Evolutionary conservation across 2,797 vertebrate species (phyloP).

Genomic region (Alca torda): DNA sequence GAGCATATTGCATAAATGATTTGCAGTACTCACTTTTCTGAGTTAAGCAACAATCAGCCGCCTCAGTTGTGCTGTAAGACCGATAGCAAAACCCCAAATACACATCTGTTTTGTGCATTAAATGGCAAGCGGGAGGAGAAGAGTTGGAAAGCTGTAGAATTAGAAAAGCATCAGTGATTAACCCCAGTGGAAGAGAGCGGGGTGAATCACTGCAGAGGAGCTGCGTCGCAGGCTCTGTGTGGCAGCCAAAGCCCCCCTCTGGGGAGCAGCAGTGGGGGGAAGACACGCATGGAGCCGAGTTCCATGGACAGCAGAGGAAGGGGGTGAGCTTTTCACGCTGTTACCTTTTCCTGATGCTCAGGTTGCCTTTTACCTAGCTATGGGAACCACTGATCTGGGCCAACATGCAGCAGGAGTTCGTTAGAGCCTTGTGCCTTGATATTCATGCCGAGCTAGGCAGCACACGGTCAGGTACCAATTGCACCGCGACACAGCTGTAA

Average conservation of each 20-base stretch:
- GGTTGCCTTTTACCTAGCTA: not conserved
- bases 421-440: not conserved
- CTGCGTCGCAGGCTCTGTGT: not conserved
- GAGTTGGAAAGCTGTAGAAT: not conserved
- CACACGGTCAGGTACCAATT: no score
- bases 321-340: not conserved
- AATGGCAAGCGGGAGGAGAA: not conserved
- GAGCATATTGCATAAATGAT: not conserved
- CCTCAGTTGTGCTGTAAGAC: not conserved
- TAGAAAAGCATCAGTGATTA: not conserved
- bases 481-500: not conserved
- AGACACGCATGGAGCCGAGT: not conserved
- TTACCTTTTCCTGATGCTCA: not conserved
- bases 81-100: not conserved
- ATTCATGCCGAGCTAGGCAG: not conserved
- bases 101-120: not conserved
- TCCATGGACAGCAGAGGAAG: not conserved
- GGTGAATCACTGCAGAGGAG: not conserved
- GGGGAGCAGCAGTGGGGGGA: not conserved
- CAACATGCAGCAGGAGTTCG: fast-evolving
- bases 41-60: not conserved
- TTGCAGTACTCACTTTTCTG: not conserved
- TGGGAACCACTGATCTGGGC: fast-evolving
- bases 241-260: not conserved
- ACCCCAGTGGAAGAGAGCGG: not conserved